A percentile compares a stretch with the other conserved stretches of the same genome.
phyloP scores from a whole-genome alignment of 2,113 vertebrate genomes.

The Carettochelys insculpta region DNA sequence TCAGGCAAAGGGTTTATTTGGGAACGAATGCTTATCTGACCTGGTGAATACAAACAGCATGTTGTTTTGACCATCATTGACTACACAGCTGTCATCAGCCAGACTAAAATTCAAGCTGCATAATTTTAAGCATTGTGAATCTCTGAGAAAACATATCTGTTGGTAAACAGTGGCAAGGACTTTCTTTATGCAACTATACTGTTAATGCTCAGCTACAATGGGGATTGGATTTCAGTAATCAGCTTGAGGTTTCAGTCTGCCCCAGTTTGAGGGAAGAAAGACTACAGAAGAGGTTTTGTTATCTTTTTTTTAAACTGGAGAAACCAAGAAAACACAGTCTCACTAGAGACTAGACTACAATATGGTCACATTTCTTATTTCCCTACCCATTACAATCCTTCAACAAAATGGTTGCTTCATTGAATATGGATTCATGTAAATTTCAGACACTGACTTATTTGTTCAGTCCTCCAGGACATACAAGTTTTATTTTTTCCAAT shows the following conservation, averaged over 20 bases:
- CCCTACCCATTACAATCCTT: constrained; percentile 40
- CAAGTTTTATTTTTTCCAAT: constrained; percentile 36
- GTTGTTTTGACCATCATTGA: constrained; percentile 1
- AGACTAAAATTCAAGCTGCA: neutral
- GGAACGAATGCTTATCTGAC: constrained; percentile 55
- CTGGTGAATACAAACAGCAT: constrained; percentile 49
- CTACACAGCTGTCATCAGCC: constrained; percentile 8
- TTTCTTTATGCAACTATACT: constrained; percentile 33
- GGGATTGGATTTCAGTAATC: neutral
- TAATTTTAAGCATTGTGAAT: neutral
- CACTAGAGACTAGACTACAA: neutral
- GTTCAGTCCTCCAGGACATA: constrained; percentile 55
- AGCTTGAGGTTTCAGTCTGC: neutral
- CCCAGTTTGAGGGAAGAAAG: neutral
- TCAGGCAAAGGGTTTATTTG: constrained; percentile 62
- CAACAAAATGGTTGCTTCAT: constrained; percentile 52
- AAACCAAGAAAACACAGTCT: neutral
- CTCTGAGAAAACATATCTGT: constrained; percentile 15
- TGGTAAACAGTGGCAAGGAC: constrained; percentile 7
- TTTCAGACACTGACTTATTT: constrained; percentile 47
- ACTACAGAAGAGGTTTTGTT: neutral
- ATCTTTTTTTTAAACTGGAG: neutral
- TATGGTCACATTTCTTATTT: constrained; percentile 27
- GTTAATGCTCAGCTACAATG: neutral
- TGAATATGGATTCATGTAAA: constrained; percentile 71